Conservation (phyloP, 2,113 vertebrate species). For the Perca flavescens region DNA sequence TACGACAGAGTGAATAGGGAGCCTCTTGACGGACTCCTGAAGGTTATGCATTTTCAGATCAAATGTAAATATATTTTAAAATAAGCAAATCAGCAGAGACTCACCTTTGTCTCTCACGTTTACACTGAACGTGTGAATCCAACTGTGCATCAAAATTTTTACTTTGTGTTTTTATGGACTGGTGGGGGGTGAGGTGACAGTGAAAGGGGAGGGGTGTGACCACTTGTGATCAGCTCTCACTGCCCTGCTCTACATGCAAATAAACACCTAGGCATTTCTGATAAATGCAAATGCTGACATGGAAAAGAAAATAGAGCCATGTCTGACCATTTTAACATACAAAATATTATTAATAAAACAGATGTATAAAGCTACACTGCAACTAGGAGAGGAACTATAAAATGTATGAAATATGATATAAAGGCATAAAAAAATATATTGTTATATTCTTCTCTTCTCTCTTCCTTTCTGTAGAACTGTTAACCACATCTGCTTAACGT, state of each 20-base stretch:
- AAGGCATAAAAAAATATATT: background rate
- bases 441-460: background rate
- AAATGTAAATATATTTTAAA: background rate
- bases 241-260: no score
- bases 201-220: background rate
- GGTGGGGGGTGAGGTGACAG: constrained; percentile 12
- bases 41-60: background rate
- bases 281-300: background rate
- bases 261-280: no score
- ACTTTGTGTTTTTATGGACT: background rate
- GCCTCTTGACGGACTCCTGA: background rate
- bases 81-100: background rate
- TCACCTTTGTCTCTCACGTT: constrained; percentile 42
- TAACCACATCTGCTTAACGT: background rate
- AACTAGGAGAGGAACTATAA: no score
- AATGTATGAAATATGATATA: no score
- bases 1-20: background rate
- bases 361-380: no score
- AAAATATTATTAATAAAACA: background rate
- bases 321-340: background rate
- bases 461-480: background rate
- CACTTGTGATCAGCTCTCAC: no score
- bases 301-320: background rate
- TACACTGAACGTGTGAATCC: constrained; percentile 8
- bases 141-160: background rate